Percentiles rank a stretch among this genome's conserved stretches.
Evolutionary conservation across 2,888 invertebrate species (phyloP).

Genomic region (Hololepta plana): DNA sequence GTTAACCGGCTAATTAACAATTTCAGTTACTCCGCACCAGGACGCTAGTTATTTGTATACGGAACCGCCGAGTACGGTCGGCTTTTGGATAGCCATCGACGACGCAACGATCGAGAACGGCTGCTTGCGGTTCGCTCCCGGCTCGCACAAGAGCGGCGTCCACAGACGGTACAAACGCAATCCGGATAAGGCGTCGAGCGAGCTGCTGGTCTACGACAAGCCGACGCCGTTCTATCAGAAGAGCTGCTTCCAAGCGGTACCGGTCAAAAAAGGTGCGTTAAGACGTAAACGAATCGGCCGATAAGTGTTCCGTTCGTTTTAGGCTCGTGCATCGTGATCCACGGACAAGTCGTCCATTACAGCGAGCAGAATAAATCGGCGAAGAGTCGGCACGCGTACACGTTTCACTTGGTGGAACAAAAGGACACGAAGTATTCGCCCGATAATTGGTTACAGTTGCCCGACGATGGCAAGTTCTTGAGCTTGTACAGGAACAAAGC

Average conservation of each 20-base stretch:
- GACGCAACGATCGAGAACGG: slow-evolving; percentile 88
- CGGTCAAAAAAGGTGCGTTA: slow-evolving; percentile 62
- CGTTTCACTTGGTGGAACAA: slow-evolving; percentile 83
- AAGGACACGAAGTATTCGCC: slow-evolving; percentile 53
- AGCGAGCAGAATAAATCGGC: slow-evolving; percentile 72
- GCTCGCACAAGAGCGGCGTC: slow-evolving; percentile 75
- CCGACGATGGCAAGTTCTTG: slow-evolving; percentile 47
- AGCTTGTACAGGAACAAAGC: slow-evolving; percentile 49
- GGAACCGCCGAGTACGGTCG: slow-evolving; percentile 62
- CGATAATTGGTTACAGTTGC: slow-evolving; percentile 77
- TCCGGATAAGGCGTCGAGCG: slow-evolving; percentile 40
- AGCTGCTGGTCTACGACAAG: slow-evolving; percentile 48
- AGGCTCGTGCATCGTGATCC: slow-evolving; percentile 78
- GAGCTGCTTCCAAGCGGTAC: slow-evolving; percentile 57
- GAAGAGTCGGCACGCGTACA: slow-evolving; percentile 82
- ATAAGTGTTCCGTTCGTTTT: slow-evolving; percentile 14
- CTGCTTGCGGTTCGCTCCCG: slow-evolving; percentile 81
- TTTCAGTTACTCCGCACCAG: slow-evolving; percentile 58
- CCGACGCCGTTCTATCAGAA: slow-evolving; percentile 50
- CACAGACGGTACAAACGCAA: slow-evolving; percentile 55
- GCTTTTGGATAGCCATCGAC: slow-evolving; percentile 93
- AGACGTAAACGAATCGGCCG: too few species aligned
- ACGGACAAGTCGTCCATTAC: slow-evolving; percentile 86
- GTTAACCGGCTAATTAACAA: too few species aligned
- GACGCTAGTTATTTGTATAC: slow-evolving; percentile 80